Conservation (phyloP, 37 sponge, comb jelly and placozoan genomes). For the Mnemiopsis leidyi region DNA sequence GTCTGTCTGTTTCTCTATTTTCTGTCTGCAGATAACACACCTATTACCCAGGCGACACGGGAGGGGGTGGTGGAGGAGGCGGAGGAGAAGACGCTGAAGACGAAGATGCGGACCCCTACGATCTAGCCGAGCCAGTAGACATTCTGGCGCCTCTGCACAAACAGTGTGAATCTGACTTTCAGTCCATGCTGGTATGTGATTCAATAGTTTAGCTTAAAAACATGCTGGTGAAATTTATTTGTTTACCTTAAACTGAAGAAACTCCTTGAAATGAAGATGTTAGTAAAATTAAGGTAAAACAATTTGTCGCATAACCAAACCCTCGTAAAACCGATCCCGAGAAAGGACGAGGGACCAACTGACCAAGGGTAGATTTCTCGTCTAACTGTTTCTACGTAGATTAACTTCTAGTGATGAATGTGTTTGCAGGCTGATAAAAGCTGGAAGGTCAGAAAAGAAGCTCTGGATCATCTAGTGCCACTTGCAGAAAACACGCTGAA, state of each 20-base stretch:
- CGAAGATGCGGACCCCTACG: slow-evolving; percentile 79
- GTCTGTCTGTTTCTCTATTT: not conserved
- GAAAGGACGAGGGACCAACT: no score
- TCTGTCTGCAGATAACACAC: not conserved
- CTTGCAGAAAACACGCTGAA: slow-evolving; percentile 74
- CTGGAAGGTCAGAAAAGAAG: slow-evolving; percentile 92
- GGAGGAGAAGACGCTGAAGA: slow-evolving; percentile 19
- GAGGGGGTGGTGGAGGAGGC: slow-evolving; percentile 67
- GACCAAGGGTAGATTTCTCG: no score
- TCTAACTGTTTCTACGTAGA: no score
- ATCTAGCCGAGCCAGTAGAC: slow-evolving; percentile 85
- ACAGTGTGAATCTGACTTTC: slow-evolving; percentile 82
- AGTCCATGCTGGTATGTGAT: slow-evolving; percentile 72
- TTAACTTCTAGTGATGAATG: no score
- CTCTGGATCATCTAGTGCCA: slow-evolving; percentile 73
- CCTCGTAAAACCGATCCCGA: no score
- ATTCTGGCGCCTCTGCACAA: slow-evolving; percentile 68
- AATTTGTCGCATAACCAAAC: no score
- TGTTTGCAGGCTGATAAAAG: slow-evolving; percentile 69
- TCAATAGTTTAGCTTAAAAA: no score
- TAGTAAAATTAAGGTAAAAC: no score
- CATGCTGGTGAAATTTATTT: no score
- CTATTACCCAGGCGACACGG: not conserved
- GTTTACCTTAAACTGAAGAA: no score
- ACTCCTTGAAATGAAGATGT: no score